Conservation (phyloP, 2,113 vertebrate species). For the Fulica atra region DNA sequence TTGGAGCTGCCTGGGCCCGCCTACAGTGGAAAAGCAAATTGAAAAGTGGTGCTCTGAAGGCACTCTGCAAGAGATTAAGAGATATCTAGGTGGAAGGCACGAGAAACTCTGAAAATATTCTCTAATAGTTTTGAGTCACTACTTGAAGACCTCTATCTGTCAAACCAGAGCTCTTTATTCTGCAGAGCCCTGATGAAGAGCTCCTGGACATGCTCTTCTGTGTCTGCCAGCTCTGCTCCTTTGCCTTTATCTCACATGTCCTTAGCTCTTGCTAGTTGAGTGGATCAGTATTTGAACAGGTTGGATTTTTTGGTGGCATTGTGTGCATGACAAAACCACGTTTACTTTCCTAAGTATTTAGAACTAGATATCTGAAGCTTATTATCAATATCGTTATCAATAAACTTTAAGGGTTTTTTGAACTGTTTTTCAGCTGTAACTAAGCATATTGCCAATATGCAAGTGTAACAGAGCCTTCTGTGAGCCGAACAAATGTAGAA, state of each 20-base stretch:
- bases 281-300: accelerated
- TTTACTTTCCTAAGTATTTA: not conserved
- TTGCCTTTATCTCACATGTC: not conserved
- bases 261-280: not conserved
- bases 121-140: not conserved
- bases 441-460: not conserved
- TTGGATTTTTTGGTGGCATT: not conserved
- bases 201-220: not conserved
- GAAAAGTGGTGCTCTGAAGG: not conserved
- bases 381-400: not conserved
- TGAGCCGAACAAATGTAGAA: not conserved
- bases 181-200: not conserved
- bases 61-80: not conserved
- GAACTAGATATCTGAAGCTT: not conserved
- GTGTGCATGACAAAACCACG: not conserved
- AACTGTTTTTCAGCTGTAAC: not conserved
- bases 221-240: not conserved
- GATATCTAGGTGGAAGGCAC: not conserved
- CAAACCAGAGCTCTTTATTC: not conserved
- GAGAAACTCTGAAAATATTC: not conserved
- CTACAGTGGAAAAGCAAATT: not conserved
- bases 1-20: not conserved
- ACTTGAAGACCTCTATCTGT: not conserved
- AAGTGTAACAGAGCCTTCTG: not conserved
- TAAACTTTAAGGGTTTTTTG: not conserved